Evolutionary conservation across 2,797 vertebrate genomes (phyloP).

Genomic region (Hippocampus kuda): DNA sequence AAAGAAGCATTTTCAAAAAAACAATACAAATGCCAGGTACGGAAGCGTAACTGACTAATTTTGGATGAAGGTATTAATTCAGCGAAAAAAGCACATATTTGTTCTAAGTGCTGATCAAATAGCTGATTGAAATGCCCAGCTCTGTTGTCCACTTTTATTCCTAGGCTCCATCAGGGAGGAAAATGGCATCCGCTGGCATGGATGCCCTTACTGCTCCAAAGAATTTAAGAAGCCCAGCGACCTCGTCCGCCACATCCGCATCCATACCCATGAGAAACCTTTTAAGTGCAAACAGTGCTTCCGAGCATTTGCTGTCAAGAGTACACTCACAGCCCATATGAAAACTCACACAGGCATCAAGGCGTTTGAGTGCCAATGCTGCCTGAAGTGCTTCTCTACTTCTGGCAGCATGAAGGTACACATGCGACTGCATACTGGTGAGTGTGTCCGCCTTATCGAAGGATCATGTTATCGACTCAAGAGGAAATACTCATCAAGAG

Average conservation of each 20-base stretch:
- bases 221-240: constrained; percentile 99
- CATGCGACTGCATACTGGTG: constrained; percentile 95
- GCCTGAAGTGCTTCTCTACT: constrained; percentile 97
- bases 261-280: constrained; percentile 97
- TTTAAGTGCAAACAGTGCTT: constrained; percentile 99
- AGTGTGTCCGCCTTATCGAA: constrained; percentile 22
- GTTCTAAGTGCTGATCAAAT: neutral
- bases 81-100: neutral
- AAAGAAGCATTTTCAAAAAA: constrained; percentile 87
- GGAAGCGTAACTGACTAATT: neutral
- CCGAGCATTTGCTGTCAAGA: constrained; percentile 95
- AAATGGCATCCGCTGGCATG: constrained; percentile 92
- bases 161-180: constrained; percentile 91
- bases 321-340: constrained; percentile 95
- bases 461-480: constrained; percentile 8
- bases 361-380: constrained; percentile 92
- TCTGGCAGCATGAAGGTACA: constrained; percentile 99
- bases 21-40: constrained; percentile 83
- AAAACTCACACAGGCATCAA: constrained; percentile 97
- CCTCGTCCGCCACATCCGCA: constrained; percentile 94
- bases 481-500: neutral
- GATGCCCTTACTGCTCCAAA: constrained; percentile 92
- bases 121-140: neutral
- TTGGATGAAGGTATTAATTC: neutral
- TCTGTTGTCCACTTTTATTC: neutral